Evolutionary conservation across 2,797 vertebrate genomes (phyloP).

Genomic region (Pempheris klunzingeri): DNA sequence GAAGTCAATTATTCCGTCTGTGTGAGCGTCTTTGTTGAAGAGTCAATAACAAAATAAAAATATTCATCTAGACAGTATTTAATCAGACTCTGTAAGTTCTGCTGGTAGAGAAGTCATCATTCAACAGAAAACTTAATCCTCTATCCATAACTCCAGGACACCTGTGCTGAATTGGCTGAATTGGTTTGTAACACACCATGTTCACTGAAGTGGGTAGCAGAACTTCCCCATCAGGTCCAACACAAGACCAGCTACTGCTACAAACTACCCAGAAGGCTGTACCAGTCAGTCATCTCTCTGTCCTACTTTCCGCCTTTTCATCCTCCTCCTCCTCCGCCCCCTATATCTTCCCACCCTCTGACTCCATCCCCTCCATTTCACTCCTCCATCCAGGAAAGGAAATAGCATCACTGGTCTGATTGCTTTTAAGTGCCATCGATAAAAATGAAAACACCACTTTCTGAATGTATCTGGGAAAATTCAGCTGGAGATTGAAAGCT

Average conservation of each 20-base stretch:
- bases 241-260: slow-evolving; percentile 42
- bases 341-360: slow-evolving; percentile 58
- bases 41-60: slow-evolving; percentile 26
- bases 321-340: slow-evolving; percentile 47
- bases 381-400: slow-evolving; percentile 51
- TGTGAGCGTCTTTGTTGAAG: slow-evolving; percentile 13
- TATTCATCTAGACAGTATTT: slow-evolving; percentile 37
- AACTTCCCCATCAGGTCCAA: slow-evolving; percentile 60
- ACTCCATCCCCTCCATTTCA: slow-evolving; percentile 60
- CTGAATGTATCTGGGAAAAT: slow-evolving; percentile 53
- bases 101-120: slow-evolving; percentile 41
- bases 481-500: slow-evolving; percentile 28
- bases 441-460: slow-evolving; percentile 62
- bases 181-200: slow-evolving; percentile 63
- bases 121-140: slow-evolving; percentile 59
- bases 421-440: slow-evolving; percentile 60
- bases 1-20: slow-evolving; percentile 1
- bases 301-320: slow-evolving; percentile 74
- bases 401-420: slow-evolving; percentile 56
- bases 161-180: slow-evolving; percentile 67
- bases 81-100: slow-evolving; percentile 36
- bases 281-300: slow-evolving; percentile 69
- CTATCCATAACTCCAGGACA: slow-evolving; percentile 48
- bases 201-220: slow-evolving; percentile 59
- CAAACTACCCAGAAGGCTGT: slow-evolving; percentile 65